Percentiles rank a stretch among this genome's conserved stretches.
Conservation (phyloP, 2,797 vertebrate genomes). For the Alouatta caraya region DNA sequence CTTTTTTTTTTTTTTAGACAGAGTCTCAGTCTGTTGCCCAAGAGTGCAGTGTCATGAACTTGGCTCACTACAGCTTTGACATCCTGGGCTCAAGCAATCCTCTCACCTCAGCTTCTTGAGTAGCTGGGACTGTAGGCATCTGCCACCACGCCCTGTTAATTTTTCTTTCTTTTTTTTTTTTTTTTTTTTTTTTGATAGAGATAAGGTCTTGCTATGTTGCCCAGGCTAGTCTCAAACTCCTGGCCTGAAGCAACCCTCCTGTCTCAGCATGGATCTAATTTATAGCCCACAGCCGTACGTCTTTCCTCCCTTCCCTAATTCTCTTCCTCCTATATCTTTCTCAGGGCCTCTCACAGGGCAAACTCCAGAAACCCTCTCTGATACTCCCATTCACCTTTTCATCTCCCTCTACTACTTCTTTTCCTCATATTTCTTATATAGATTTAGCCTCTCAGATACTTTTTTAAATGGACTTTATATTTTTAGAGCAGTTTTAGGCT, state of each 20-base stretch:
- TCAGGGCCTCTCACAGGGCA: too few relatives aligned
- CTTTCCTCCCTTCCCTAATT: not conserved
- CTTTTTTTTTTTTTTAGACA: not conserved
- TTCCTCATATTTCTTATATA: rapidly evolving
- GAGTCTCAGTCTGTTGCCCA: not conserved
- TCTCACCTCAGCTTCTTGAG: not conserved
- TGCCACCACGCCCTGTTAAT: not conserved
- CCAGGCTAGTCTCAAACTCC: not conserved
- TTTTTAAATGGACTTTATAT: not conserved
- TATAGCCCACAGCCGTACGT: rapidly evolving
- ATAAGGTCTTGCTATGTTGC: not conserved
- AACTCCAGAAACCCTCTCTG: not conserved
- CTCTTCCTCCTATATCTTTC: rapidly evolving
- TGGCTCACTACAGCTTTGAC: not conserved
- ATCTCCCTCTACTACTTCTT: not conserved
- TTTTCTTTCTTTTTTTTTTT: too few relatives aligned
- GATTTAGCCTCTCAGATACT: not conserved
- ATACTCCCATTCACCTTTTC: rapidly evolving
- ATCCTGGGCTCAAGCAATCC: not conserved
- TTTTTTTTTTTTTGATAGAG: not conserved
- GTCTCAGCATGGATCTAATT: not conserved
- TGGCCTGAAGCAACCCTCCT: not conserved
- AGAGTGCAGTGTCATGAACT: not conserved
- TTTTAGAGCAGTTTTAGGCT: not conserved
- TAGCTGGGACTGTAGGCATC: not conserved